Percentiles rank a stretch among this genome's conserved stretches.
phyloP scores from a whole-genome alignment of 1,140 invertebrate species.

The Drosophila kurseongensis region DNA sequence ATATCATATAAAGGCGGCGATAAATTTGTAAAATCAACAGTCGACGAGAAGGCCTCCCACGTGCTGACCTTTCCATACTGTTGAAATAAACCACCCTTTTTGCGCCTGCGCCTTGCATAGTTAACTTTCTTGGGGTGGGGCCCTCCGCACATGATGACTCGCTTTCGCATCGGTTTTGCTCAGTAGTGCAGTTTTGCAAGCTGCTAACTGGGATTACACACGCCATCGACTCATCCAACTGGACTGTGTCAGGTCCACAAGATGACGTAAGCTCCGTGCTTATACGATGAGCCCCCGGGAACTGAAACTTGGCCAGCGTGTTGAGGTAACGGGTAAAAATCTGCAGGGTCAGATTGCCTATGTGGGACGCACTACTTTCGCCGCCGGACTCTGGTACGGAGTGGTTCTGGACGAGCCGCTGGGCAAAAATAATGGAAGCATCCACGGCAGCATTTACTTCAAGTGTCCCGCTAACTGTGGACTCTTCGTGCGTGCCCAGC shows the following conservation, averaged over 20 bases:
- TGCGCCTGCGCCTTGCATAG: constrained; percentile 55
- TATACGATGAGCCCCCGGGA: constrained; percentile 75
- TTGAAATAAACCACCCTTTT: constrained; percentile 9
- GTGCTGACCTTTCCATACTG: constrained; percentile 1
- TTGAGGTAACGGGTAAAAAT: constrained; percentile 92
- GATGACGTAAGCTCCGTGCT: constrained; percentile 67
- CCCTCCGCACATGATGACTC: constrained; percentile 41
- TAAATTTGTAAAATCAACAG: background rate
- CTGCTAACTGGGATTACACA: constrained; percentile 64
- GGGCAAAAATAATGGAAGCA: constrained; percentile 96
- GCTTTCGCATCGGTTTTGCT: constrained; percentile 60
- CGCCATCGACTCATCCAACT: constrained; percentile 51
- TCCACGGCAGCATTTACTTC: constrained; percentile 93
- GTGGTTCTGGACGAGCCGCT: constrained; percentile 94
- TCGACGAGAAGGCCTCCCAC: background rate
- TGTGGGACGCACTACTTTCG: constrained; percentile 92
- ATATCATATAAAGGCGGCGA: no score
- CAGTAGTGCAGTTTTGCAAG: constrained; percentile 46
- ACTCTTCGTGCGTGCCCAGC: constrained; percentile 92
- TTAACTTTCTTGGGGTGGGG: constrained; percentile 54
- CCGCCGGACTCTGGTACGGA: constrained; percentile 95
- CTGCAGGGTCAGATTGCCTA: constrained; percentile 92
- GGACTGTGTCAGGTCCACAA: constrained; percentile 42
- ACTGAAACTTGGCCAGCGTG: constrained; percentile 89
- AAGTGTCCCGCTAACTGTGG: constrained; percentile 93